These are phyloP conservation scores for Drosophila burlai DNA, from an alignment of 1,140 invertebrate species.

Conservation along the genomic window DNA sequence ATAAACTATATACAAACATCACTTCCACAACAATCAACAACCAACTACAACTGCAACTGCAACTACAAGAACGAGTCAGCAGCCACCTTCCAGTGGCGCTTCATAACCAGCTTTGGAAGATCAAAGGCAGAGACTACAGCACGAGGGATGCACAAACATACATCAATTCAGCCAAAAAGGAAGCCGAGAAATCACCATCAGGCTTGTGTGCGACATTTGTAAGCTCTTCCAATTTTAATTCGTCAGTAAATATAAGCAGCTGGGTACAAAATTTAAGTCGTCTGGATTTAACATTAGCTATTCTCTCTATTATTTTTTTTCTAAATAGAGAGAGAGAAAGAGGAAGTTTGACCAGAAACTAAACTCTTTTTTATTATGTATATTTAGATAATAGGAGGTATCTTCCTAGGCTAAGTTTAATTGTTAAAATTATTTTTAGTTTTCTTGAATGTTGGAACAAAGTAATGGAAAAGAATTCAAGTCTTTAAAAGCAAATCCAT, in stretches of 20 bases:
- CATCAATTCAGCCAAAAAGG: slow-evolving; percentile 2
- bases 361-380: slow-evolving; percentile 24
- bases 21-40: slow-evolving; percentile 28
- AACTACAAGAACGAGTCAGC: slow-evolving; percentile 33
- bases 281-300: slow-evolving; percentile 37
- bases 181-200: slow-evolving; percentile 15
- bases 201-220: slow-evolving; percentile 50
- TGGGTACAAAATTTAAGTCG: slow-evolving; percentile 29
- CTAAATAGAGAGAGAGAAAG: background rate
- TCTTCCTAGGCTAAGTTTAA: slow-evolving; percentile 59
- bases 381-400: slow-evolving; percentile 37
- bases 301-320: slow-evolving; percentile 33
- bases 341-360: slow-evolving; percentile 20
- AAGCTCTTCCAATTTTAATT: slow-evolving; percentile 78
- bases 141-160: slow-evolving; percentile 8
- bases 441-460: slow-evolving; percentile 70
- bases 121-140: slow-evolving; percentile 5
- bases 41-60: slow-evolving; percentile 11
- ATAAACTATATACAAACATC: slow-evolving; percentile 74
- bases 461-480: slow-evolving; percentile 52
- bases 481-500: slow-evolving; percentile 49
- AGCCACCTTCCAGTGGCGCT: slow-evolving; percentile 3
- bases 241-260: slow-evolving; percentile 26
- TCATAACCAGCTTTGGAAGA: background rate
- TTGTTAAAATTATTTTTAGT: slow-evolving; percentile 70